Base-by-base conservation (phyloP, 2,797 vertebrate genomes). In the Premnoplex brunnescens region DNA sequence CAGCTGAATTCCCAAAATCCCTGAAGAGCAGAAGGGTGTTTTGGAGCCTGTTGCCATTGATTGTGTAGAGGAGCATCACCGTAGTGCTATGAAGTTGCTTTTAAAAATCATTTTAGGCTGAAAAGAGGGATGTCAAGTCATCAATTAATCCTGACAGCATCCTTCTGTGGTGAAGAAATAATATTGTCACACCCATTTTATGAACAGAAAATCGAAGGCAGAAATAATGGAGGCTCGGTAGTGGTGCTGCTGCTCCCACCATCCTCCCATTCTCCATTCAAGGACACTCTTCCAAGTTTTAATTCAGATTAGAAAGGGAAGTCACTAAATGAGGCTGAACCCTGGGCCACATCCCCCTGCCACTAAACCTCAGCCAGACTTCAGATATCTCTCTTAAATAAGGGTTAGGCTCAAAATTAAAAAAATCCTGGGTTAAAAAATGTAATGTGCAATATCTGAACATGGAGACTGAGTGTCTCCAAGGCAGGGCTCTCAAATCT, bases 81-180 rank as follows among this genome's bases (percentile, higher is more conserved):
- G 0, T 15, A 59, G 24, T 34, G 68, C 69, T 55, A 15, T 58
- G 32, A 91, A 83, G 69, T 67, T 76, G 49, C 55, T 88, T 92
- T 78, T 81, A 52, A 3, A 3, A 73, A 69, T 75, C 48, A 15
- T 46, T 92, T 83, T 41, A 51, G 85, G 59, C 87, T 91, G 89
- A 93, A 93, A 91, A 97, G 79, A 72, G 79, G 87, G 85, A 69
- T 93, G 87, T 96, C 89, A 95, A 95, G 51, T 72, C 75, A 89
- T 95, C 95, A 96, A 63, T 96, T 94, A 96, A 91, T 92, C 87
- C 79, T 96, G 95, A 95, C 92, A 96, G 87, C 85, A 85, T 92
- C 95, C 93, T 93, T 96, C 93, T 96, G 95, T 96, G 87, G 85
- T 96, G 93, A 89, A 97, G 56, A 96, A 92, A 72, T 84, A 94